Base-by-base conservation (phyloP, 1,140 invertebrate species). In the Leptopilina clavipes region DNA sequence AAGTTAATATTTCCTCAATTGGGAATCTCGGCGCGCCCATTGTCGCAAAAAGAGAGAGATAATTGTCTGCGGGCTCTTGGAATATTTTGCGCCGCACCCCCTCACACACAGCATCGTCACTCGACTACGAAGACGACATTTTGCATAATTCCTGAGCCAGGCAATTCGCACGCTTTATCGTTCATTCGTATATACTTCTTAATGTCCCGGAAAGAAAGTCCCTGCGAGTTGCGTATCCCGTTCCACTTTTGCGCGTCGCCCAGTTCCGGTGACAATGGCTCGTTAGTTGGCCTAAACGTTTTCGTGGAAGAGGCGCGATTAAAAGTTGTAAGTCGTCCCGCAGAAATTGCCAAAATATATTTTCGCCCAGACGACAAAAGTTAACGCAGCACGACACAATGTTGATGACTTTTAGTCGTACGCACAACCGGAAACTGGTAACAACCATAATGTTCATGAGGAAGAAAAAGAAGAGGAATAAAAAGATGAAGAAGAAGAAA, bases 321-420 rank as follows among this genome's bases (percentile, higher is more conserved):
- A 84, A 85, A 65, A 85, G 81, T 82, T 83, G 83, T 84, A 84
- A 84, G 81, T 81, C 76, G 79, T 80, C 81, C 81, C 81, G 81
- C 82, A 81, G 79, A 85, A 85, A 40, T 84, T 85, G 81, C 74
- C 74, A 72, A 78, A 65, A 40, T 65, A 31, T 31, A 65, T 65
- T 25, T 25, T 31, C 14, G 18, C 59, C 22, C 11, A 65, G 11
- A 7, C 14, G 44, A 48, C n/a, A 52, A 52, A 52, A 52, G 19
- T 65, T 31, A 65, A 65, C 22, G 11, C 12, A 22, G 25, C 22
- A 65, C 19, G 56, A 3, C 19, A 59, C 56, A 9, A 40, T 40
- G 37, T n/a, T n/a, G 5, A 40, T 40, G 37, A 40, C 6, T 31
- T 40, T 40, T 40, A 40, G 9, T 9, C 37, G 37, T 40, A 8